Evolutionary conservation across 1,140 invertebrate genomes (phyloP).

Genomic region (Cheumatopsyche charites): DNA sequence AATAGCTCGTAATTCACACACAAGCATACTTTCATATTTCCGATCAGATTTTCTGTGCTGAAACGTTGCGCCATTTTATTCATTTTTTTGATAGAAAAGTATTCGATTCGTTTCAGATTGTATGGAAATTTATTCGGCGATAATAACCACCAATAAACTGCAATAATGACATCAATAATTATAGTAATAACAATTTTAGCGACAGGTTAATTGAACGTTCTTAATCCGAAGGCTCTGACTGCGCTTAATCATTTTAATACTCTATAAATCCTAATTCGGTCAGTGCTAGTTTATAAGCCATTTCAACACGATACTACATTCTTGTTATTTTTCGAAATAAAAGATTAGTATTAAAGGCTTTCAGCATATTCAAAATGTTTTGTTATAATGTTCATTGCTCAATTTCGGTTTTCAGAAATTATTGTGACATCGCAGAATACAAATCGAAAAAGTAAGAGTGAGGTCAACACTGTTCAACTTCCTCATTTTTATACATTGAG

Average conservation of each 20-base stretch:
- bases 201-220: conserved; percentile 12
- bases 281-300: too few relatives aligned
- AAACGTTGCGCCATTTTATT: too few relatives aligned
- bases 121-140: conserved; percentile 18
- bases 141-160: background rate
- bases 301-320: too few relatives aligned
- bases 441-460: conserved; percentile 17
- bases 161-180: background rate
- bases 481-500: conserved; percentile 16
- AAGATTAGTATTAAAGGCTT: too few relatives aligned
- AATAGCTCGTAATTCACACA: background rate
- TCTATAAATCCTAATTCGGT: too few relatives aligned
- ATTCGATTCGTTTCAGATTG: background rate
- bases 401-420: background rate
- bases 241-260: too few relatives aligned
- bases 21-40: too few relatives aligned
- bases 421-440: background rate
- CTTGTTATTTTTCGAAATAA: too few relatives aligned
- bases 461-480: conserved; percentile 8
- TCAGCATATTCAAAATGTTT: too few relatives aligned
- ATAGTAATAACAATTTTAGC: background rate
- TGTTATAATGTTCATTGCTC: background rate
- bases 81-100: too few relatives aligned
- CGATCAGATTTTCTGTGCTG: too few relatives aligned
- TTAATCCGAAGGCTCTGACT: background rate